Evolutionary conservation across 2,113 vertebrate genomes (phyloP).

Genomic region (Epinephelus lanceolatus): DNA sequence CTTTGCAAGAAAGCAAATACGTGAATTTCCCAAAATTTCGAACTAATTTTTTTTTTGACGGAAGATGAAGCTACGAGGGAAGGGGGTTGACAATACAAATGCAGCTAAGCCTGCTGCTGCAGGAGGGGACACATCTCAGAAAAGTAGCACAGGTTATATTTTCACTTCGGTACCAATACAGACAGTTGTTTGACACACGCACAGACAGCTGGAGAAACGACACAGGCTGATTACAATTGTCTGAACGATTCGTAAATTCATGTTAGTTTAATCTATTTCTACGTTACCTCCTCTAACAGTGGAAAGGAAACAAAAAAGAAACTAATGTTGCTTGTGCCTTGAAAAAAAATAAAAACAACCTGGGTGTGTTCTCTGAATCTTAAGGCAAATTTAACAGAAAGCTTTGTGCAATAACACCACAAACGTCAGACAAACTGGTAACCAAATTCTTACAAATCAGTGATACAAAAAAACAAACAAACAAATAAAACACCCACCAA

Average conservation of each 20-base stretch:
- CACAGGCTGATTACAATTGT: conserved; percentile 50
- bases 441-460: conserved; percentile 12
- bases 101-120: conserved; percentile 3
- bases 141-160: conserved; percentile 28
- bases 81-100: conserved; percentile 19
- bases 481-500: conserved; percentile 20
- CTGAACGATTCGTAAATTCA: conserved; percentile 28
- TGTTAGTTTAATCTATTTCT: conserved; percentile 26
- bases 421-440: conserved; percentile 23
- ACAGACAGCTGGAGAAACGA: conserved; percentile 58
- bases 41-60: conserved; percentile 31
- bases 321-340: not conserved
- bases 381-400: conserved; percentile 71
- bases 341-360: conserved; percentile 37
- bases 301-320: not conserved
- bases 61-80: conserved; percentile 30
- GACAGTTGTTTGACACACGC: conserved; percentile 50
- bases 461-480: not conserved
- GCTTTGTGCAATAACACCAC: conserved; percentile 15
- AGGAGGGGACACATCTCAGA: not conserved
- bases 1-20: not conserved
- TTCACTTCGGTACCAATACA: conserved; percentile 23
- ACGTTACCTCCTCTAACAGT: conserved; percentile 29
- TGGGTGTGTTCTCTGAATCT: conserved; percentile 47
- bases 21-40: not conserved